Percentiles rank a stretch among this genome's conserved stretches.
Conservation (phyloP, 2,888 invertebrate genomes). For the Lithophane socia region DNA sequence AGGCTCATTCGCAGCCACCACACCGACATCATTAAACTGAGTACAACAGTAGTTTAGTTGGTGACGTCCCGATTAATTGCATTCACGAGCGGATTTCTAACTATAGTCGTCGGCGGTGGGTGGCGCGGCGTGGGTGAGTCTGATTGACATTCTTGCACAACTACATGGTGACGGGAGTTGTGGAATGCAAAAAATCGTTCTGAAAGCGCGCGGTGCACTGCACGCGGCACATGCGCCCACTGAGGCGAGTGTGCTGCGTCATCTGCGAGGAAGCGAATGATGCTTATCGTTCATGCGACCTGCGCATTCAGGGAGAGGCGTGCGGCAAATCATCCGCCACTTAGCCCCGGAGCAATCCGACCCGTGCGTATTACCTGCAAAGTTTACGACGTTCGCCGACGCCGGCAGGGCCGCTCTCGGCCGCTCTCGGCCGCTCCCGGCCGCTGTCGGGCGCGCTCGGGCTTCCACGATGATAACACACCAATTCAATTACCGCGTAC, state of each 20-base stretch:
- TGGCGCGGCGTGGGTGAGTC: background rate
- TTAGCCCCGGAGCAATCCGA: background rate
- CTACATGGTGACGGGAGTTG: background rate
- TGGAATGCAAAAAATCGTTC: background rate
- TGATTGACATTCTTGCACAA: slow-evolving; percentile 56
- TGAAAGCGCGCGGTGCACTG: background rate
- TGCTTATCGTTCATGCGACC: background rate
- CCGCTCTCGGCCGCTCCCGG: background rate
- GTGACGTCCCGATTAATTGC: slow-evolving; percentile 37
- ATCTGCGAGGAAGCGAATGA: too few species aligned
- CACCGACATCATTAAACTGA: slow-evolving; percentile 19
- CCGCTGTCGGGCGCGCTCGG: background rate
- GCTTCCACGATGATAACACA: slow-evolving; percentile 28
- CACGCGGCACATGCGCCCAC: background rate
- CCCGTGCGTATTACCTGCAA: background rate
- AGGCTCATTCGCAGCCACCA: background rate
- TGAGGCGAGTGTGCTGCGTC: too few species aligned
- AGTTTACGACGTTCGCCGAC: background rate
- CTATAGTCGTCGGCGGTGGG: background rate
- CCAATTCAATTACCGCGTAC: slow-evolving; percentile 46
- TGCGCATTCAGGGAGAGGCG: too few species aligned
- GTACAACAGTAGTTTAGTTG: slow-evolving; percentile 14
- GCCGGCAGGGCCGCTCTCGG: background rate
- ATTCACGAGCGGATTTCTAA: slow-evolving; percentile 38
- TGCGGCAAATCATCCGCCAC: background rate